These are phyloP conservation scores for Drosophila nigricruria DNA, from an alignment of 2,888 invertebrate genomes.

Conservation along the genomic window DNA sequence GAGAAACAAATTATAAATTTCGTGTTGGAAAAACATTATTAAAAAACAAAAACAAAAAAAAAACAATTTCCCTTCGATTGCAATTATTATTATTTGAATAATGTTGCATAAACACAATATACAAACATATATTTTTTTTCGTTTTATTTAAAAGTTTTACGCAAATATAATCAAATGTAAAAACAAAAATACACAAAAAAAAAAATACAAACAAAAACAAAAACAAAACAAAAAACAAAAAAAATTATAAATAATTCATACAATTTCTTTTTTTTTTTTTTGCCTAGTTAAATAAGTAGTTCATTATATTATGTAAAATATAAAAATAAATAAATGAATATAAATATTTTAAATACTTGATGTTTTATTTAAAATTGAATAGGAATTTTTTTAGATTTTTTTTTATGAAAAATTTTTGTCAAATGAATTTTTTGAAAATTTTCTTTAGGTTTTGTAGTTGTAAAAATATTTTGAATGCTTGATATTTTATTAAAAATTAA, in stretches of 20 bases:
- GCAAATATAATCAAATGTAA: conserved; percentile 29
- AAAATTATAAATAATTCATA: conserved; percentile 38
- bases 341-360: conserved; percentile 51
- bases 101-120: conserved; percentile 38
- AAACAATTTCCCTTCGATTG: conserved; percentile 48
- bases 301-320: conserved; percentile 79
- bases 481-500: too few species aligned
- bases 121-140: conserved; percentile 39
- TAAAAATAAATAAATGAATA: conserved; percentile 76
- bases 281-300: conserved; percentile 71
- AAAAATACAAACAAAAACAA: conserved; percentile 7
- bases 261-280: conserved; percentile 60
- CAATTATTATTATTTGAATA: conserved; percentile 52
- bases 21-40: conserved; percentile 28
- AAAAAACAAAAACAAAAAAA: neutral
- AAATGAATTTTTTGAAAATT: too few species aligned
- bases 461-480: too few species aligned
- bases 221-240: conserved; percentile 22
- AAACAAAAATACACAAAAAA: conserved; percentile 24
- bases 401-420: too few species aligned
- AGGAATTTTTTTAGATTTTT: too few species aligned
- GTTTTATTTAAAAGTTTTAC: conserved; percentile 49
- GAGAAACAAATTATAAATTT: conserved; percentile 28
- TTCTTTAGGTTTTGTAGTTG: too few species aligned
- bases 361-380: neutral